Evolutionary conservation across 2,888 invertebrate genomes (phyloP), one percentile per base, ranked within the genome.

Genomic region (Caenorhabditis sp.): DNA sequence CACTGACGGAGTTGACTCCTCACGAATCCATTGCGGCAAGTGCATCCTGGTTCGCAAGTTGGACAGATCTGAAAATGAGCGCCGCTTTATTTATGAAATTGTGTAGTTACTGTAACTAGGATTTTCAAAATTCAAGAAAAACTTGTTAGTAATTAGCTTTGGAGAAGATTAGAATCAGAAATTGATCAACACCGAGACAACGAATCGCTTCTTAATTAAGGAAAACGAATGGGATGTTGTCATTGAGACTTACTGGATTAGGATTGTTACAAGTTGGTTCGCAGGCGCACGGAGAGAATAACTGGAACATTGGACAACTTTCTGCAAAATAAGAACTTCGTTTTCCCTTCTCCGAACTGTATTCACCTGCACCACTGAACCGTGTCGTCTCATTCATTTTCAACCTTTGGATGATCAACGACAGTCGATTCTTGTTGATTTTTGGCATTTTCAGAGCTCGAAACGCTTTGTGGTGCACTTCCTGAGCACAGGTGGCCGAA

Each of bases 191-290:
- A n/a, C n/a, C n/a, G n/a, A n/a, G n/a, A n/a, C n/a, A n/a, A n/a
- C n/a, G n/a, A n/a, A n/a, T n/a, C n/a, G n/a, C n/a, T n/a, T n/a
- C n/a, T n/a, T n/a, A n/a, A n/a, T n/a, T n/a, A n/a, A n/a, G n/a
- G n/a, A n/a, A n/a, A n/a, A n/a, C n/a, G n/a, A n/a, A n/a, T n/a
- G n/a, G 51, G 9, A 24, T 2, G 15, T 0, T n/a, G 5, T n/a
- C n/a, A n/a, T n/a, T n/a, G n/a, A n/a, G n/a, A 32, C 58, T 51
- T 24, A 76, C 76, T 6, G 76, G 76, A 40, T 76, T 67, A 6
- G 76, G 76, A 35, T 76, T 76, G 20, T 76, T 76, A 53, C 76
- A 76, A 1, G 76, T 76, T 6, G 67, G 61, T 20, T 76, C 76
- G 20, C 76, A 76, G 1, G 76, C 76, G 22, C 76, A 76, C 11